Base-by-base conservation (phyloP, 2,113 vertebrate genomes). In the Bettongia penicillata region DNA sequence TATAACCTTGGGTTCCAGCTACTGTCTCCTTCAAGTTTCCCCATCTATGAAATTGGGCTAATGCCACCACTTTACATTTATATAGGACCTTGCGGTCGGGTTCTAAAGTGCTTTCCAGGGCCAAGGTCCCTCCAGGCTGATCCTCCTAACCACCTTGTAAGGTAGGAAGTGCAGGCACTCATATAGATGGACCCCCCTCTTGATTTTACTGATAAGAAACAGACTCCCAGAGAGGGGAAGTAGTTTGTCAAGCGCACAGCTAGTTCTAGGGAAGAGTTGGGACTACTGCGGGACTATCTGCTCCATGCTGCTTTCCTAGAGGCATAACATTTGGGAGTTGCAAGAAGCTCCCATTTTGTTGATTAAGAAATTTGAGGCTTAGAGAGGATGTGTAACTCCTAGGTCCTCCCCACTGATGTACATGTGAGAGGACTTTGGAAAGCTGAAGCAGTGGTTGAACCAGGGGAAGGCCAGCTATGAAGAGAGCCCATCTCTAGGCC, bases 211-310 rank as follows among this genome's bases (percentile, higher is more conserved):
- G 57, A 28, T 10, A 2, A 31, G 57, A 61, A 26, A 55, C 8
- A 31, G 26, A 11, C 28, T 68, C 68, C 37, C n/a, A 23, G 68
- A 43, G 37, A 84, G 68, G 68, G 37, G 31, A n/a, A n/a, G 61
- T n/a, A n/a, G 37, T n/a, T 19, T 37, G 61, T 28, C 26, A 28
- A 61, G 55, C 55, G 31, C 57, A 3, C 2, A 61, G 10, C 55
- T 28, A 61, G 28, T 11, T 61, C 3, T 7, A n/a, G 61, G 61
- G 37, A 31, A 77, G 61, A 68, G 31, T 19, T 77, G 61, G 61
- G 61, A 1, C 31, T 19, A 14, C 12, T 37, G 12, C 1, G 0
- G 12, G 31, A 0, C 61, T n/a, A 16, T n/a, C 61, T 2, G 61
- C 61, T 16, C 11, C 31, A n/a, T n/a, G 14, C 61, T n/a, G 61